phyloP scores from a whole-genome alignment of 2,888 invertebrate genomes.

The Trissolcus brochymenae region DNA sequence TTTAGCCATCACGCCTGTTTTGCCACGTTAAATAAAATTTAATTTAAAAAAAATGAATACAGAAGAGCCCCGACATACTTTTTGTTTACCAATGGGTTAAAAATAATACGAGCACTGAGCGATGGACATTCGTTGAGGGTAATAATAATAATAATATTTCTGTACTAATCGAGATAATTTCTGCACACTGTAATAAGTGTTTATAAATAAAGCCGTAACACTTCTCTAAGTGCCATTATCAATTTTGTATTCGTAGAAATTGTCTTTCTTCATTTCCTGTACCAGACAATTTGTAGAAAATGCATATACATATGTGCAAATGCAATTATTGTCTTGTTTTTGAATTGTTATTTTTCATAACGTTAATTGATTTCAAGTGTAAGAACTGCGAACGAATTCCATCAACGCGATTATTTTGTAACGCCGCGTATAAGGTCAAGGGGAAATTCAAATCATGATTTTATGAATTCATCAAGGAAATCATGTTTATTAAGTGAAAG shows the following conservation, averaged over 20 bases:
- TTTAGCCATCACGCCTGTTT: neutral
- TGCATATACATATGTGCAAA: too few species aligned
- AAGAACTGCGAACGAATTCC: too few species aligned
- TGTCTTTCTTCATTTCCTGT: neutral
- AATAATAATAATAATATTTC: slow-evolving; percentile 10
- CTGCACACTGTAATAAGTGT: neutral
- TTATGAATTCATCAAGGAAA: neutral
- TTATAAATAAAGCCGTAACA: slow-evolving; percentile 18
- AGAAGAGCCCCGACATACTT: neutral
- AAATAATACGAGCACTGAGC: slow-evolving; percentile 3
- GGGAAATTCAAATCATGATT: neutral
- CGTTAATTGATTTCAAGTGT: too few species aligned
- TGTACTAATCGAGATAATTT: slow-evolving; percentile 11
- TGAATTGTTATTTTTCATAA: too few species aligned
- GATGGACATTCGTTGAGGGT: neutral
- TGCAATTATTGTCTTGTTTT: too few species aligned
- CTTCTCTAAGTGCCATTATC: slow-evolving; percentile 14
- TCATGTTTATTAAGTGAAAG: slow-evolving; percentile 1
- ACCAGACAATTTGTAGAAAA: too few species aligned
- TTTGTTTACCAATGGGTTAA: slow-evolving; percentile 8
- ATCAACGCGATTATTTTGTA: too few species aligned
- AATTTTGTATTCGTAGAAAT: slow-evolving; percentile 18
- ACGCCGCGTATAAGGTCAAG: neutral
- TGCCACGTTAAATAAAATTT: neutral
- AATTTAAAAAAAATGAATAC: neutral